Evolutionary conservation across 1,140 invertebrate species (phyloP), one percentile per base, ranked within the genome.

Genomic region (Saccostrea glomerata): DNA sequence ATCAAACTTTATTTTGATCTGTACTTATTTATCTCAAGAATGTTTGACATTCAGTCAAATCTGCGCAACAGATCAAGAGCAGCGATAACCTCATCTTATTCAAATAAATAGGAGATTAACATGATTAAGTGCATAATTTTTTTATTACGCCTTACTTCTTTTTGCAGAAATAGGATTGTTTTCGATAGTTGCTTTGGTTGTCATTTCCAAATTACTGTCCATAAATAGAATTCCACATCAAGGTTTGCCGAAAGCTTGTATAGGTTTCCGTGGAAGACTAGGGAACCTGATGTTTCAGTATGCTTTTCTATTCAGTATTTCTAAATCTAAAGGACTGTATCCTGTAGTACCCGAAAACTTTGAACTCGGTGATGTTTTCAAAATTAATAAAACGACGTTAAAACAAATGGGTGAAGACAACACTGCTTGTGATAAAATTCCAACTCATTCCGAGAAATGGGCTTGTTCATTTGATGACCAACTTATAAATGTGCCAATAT

Each of bases 221-320:
- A 36, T 30, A 15, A 55, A 25, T 54, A 56, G 17, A 56, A 17
- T 84, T 7, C 36, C 36, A 84, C 12, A 17, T 20, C 47, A n/a
- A 47, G 15, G 1, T 30, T 54, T 56, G 7, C 87, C 87, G 20
- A 82, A 90, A 54, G 54, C 89, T 0, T 93, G 92, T 66, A 63
- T 89, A 17, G 40, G 73, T 0, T 90, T 92, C 58, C 36, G 63
- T 13, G 93, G 92, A 55, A 85, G 91, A 9, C 88, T 93, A 3
- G 92, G 92, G 0, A 92, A 92, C 88, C 73, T 90, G 25, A 89
- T 93, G 86, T 93, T 93, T 73, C 91, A 93, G 88, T 93, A 92
- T 40, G 91, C 93, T 2, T 91, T 90, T 55, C 66, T 89, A 1
- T 84, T 89, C 13, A 91, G 90, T 17, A 87, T 92, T 55, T 89